Evolutionary conservation across 2,797 vertebrate species (phyloP).

Genomic region (Phylloscopus collybita): DNA sequence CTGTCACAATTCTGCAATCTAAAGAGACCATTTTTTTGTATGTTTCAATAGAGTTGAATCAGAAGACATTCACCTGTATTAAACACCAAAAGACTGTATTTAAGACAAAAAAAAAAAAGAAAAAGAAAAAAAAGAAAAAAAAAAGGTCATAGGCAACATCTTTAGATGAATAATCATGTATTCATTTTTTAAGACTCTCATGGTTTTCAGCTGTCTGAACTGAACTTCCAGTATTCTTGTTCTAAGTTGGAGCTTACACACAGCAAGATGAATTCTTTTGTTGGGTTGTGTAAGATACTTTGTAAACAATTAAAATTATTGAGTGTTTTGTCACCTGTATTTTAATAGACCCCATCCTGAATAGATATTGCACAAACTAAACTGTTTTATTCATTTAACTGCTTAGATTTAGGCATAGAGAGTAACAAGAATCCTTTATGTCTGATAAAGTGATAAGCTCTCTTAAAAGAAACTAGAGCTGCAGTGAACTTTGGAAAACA

Average conservation of each 20-base stretch:
- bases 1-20: not conserved
- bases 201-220: not conserved
- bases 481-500: slow-evolving; percentile 40
- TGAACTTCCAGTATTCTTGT: not conserved
- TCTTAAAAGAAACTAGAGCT: slow-evolving; percentile 2
- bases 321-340: not conserved
- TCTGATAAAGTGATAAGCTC: slow-evolving; percentile 51
- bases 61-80: not conserved
- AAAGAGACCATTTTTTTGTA: not conserved
- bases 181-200: not conserved
- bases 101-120: not conserved
- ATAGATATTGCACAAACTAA: not conserved
- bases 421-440: not conserved
- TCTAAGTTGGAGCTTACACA: not conserved
- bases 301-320: not conserved
- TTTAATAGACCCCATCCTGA: not conserved
- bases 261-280: not conserved
- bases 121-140: not conserved
- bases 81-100: not conserved
- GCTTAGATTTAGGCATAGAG: not conserved
- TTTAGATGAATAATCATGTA: not conserved
- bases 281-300: not conserved
- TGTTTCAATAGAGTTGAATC: no score
- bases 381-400: not conserved
- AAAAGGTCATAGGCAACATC: not conserved